phyloP scores from a whole-genome alignment of 2,797 vertebrate genomes.

The Tinamus major region DNA sequence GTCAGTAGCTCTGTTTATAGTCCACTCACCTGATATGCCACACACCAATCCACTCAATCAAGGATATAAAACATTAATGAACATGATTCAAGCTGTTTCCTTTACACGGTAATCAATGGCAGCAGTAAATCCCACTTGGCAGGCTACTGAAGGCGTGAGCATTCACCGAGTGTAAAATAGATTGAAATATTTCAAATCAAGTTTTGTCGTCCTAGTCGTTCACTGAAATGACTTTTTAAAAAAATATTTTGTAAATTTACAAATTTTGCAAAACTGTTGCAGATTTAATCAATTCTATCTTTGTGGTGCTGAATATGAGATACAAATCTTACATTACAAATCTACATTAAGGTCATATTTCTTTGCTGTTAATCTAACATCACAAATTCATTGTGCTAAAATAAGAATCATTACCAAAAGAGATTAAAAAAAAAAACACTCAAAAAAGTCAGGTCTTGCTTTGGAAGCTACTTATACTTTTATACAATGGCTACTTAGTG shows the following conservation, averaged over 20 bases:
- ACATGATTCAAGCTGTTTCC: neutral
- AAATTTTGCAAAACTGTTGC: too few relatives aligned
- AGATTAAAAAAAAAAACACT: too few relatives aligned
- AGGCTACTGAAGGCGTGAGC: neutral
- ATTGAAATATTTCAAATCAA: neutral
- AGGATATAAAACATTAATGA: neutral
- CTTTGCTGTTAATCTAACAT: neutral
- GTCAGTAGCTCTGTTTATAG: neutral
- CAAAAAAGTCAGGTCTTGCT: too few relatives aligned
- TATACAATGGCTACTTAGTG: too few relatives aligned
- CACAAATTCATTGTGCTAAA: neutral
- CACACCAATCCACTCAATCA: neutral
- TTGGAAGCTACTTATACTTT: too few relatives aligned
- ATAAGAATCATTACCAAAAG: neutral
- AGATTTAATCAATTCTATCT: neutral
- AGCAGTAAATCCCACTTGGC: neutral
- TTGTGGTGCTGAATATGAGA: neutral
- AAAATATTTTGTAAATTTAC: too few relatives aligned
- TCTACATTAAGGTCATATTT: neutral
- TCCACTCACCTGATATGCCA: neutral
- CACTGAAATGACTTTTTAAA: neutral
- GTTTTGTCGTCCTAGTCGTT: neutral
- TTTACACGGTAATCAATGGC: neutral
- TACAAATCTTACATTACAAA: too few relatives aligned
- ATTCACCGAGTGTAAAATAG: too few relatives aligned